Percentiles rank a stretch among this genome's conserved stretches.
These are phyloP conservation scores for Silurus asotus DNA, from an alignment of 2,113 vertebrate species.

Conservation along the genomic window DNA sequence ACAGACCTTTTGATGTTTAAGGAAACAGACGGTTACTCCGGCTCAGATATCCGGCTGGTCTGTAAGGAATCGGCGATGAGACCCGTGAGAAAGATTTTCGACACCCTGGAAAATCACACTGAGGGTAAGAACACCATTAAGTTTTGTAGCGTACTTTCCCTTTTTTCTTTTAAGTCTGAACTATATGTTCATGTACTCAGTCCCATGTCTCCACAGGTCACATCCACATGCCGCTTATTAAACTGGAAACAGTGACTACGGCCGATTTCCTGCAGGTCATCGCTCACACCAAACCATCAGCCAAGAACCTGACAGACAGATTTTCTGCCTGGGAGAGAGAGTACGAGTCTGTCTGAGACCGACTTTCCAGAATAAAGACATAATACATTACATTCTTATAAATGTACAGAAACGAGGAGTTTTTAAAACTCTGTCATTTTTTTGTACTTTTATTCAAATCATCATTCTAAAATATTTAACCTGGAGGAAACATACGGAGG, in stretches of 20 bases:
- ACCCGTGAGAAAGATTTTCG: conserved; percentile 89
- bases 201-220: conserved; percentile 64
- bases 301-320: conserved; percentile 80
- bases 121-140: conserved; percentile 69
- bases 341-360: conserved; percentile 84
- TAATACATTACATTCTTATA: not conserved
- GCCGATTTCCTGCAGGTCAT: conserved; percentile 86
- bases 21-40: conserved; percentile 90
- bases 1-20: conserved; percentile 54
- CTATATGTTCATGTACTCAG: not conserved
- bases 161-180: not conserved
- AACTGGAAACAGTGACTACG: conserved; percentile 84
- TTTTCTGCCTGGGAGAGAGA: conserved; percentile 87
- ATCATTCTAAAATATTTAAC: not conserved
- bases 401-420: not conserved
- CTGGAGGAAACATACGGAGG: not conserved
- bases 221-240: conserved; percentile 66
- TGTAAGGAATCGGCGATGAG: conserved; percentile 98
- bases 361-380: too few relatives aligned
- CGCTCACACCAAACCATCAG: conserved; percentile 87
- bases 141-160: not conserved
- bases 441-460: not conserved
- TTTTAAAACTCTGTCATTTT: not conserved
- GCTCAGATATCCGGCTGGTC: conserved; percentile 88
- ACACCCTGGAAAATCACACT: conserved; percentile 81